phyloP scores from a whole-genome alignment of 2,888 invertebrate species.

The Brachyptera putata region DNA sequence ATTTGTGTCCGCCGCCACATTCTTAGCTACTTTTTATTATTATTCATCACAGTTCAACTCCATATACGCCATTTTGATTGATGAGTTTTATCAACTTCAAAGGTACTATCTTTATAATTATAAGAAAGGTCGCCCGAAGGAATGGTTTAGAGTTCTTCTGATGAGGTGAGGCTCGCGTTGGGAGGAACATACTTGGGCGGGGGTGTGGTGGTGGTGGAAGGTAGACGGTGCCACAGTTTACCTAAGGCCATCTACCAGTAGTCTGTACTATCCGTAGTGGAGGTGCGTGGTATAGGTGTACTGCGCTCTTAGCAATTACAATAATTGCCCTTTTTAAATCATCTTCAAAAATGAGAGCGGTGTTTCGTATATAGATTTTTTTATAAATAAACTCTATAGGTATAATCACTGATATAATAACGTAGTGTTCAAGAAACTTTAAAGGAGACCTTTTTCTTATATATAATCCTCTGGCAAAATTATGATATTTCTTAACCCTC shows the following conservation, averaged over 20 bases:
- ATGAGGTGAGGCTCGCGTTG: neutral
- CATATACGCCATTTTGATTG: slow-evolving; percentile 5
- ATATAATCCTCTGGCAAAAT: too few species aligned
- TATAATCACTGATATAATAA: slow-evolving; percentile 8
- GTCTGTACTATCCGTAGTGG: too few species aligned
- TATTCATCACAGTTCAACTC: slow-evolving; percentile 2
- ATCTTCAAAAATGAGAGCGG: slow-evolving; percentile 24
- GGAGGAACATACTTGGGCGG: neutral
- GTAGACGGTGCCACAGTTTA: neutral
- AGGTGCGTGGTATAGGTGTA: neutral
- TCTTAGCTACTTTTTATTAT: slow-evolving; percentile 3
- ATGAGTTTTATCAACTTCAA: slow-evolving; percentile 5
- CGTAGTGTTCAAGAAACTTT: slow-evolving; percentile 4
- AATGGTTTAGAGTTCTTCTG: neutral
- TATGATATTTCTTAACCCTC: too few species aligned
- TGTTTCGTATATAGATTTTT: too few species aligned
- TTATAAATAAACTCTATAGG: too few species aligned
- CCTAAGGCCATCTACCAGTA: neutral
- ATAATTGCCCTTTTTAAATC: slow-evolving; percentile 27
- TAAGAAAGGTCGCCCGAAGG: slow-evolving; percentile 2
- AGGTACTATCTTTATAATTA: slow-evolving; percentile 12
- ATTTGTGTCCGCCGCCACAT: slow-evolving; percentile 7
- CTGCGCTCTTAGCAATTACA: slow-evolving; percentile 1
- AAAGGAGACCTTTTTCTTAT: too few species aligned
- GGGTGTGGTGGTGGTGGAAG: slow-evolving; percentile 4